Evolutionary conservation across 2,888 invertebrate genomes (phyloP).

Genomic region (Idaea straminata): DNA sequence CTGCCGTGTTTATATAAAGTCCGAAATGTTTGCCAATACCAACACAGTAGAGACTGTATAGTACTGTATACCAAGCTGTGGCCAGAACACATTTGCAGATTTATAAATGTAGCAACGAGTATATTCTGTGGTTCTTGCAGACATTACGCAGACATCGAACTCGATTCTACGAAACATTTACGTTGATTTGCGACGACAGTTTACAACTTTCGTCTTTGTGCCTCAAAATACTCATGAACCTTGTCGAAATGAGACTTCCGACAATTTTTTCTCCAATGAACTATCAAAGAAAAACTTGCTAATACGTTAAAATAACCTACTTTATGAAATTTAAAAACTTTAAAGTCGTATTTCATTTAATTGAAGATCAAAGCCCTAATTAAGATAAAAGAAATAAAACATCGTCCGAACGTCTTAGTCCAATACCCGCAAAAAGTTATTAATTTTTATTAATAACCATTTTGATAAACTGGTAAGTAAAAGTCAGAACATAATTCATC

Average conservation of each 20-base stretch:
- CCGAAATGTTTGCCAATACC: neutral
- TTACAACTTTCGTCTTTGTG: neutral
- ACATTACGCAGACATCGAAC: conserved; percentile 42
- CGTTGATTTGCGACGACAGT: conserved; percentile 43
- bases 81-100: neutral
- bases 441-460: too few relatives aligned
- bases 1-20: neutral
- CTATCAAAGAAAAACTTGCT: neutral
- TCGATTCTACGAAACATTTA: conserved; percentile 37
- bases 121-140: conserved; percentile 21
- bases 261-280: neutral
- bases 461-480: too few relatives aligned
- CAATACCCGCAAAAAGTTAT: too few relatives aligned
- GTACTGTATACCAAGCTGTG: neutral
- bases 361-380: neutral
- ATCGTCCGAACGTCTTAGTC: too few relatives aligned
- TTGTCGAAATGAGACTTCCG: neutral
- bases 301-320: neutral
- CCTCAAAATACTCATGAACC: neutral
- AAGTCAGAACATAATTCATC: neutral
- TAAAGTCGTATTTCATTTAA: neutral
- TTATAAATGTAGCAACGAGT: neutral
- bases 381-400: too few relatives aligned
- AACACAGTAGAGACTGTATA: neutral
- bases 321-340: neutral